A percentile compares a stretch with the other conserved stretches of the same genome.
These are phyloP conservation scores for Acrocephalus scirpaceus DNA, from an alignment of 2,797 vertebrate genomes.

Conservation along the genomic window DNA sequence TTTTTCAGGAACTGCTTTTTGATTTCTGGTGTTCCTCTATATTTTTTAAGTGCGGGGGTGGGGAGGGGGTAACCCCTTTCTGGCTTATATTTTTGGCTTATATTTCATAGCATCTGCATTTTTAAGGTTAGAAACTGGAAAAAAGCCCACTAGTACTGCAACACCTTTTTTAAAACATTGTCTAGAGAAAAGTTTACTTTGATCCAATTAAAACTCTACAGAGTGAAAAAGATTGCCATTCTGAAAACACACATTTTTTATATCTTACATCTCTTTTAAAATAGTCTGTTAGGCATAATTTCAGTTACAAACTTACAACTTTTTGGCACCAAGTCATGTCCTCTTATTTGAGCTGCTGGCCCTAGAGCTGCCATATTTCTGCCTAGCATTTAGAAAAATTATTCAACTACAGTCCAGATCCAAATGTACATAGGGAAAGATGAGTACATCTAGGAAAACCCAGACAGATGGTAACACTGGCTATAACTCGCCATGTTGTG, in stretches of 20 bases:
- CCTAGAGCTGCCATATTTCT: not conserved
- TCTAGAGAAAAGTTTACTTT: not conserved
- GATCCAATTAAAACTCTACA: not conserved
- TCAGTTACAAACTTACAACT: not conserved
- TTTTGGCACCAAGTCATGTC: not conserved
- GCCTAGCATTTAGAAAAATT: not conserved
- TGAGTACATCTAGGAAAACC: not conserved
- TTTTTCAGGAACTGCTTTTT: not conserved
- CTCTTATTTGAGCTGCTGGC: not conserved
- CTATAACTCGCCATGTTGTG: not conserved
- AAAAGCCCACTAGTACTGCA: not conserved
- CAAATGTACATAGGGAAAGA: not conserved
- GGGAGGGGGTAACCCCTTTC: fast-evolving
- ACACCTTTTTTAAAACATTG: not conserved
- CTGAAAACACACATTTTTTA: not conserved
- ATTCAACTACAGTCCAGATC: not conserved
- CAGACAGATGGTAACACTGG: not conserved
- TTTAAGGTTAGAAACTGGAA: not conserved
- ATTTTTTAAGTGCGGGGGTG: not conserved
- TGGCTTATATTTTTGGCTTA: not conserved
- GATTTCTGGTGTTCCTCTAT: not conserved
- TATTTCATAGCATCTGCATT: not conserved
- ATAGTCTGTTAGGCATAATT: not conserved
- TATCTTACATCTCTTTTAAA: not conserved
- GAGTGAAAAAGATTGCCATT: not conserved